These are phyloP conservation scores for Caenorhabditis sp. DNA, from an alignment of 2,888 invertebrate species.

Conservation along the genomic window DNA sequence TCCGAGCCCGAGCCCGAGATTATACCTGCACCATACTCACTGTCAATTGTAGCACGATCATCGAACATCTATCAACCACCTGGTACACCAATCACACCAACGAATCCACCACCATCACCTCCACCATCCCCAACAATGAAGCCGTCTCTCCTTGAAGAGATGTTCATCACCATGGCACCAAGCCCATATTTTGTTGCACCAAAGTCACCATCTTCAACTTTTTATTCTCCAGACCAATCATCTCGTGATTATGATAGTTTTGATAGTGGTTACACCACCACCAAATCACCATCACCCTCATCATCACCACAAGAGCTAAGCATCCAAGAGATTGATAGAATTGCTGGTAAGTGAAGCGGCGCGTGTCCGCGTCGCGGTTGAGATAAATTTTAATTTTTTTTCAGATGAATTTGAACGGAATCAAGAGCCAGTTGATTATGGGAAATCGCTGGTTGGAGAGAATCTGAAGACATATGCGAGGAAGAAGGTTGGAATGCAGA, in stretches of 20 bases:
- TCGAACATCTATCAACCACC: neutral
- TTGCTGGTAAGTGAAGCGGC: neutral
- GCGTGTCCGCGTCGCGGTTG: too few species aligned
- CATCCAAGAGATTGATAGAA: slow-evolving; percentile 13
- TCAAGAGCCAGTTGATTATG: slow-evolving; percentile 26
- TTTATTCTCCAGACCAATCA: slow-evolving; percentile 3
- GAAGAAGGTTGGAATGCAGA: neutral
- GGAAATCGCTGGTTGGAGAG: slow-evolving; percentile 12
- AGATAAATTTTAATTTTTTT: neutral
- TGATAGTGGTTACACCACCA: neutral
- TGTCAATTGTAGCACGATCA: neutral
- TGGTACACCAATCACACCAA: neutral
- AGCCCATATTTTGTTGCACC: slow-evolving; percentile 14
- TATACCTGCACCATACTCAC: neutral
- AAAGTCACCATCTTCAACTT: slow-evolving; percentile 8
- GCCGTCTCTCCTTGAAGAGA: neutral
- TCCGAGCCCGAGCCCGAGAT: too few species aligned
- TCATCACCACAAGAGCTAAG: neutral
- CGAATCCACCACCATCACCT: too few species aligned
- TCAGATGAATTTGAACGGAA: slow-evolving; percentile 31
- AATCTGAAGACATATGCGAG: slow-evolving; percentile 23
- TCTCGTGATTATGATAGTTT: neutral
- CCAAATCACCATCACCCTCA: neutral
- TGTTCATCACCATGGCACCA: neutral
- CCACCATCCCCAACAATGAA: neutral